phyloP scores from a whole-genome alignment of 2,888 invertebrate species.

The Branchellion lobata region DNA sequence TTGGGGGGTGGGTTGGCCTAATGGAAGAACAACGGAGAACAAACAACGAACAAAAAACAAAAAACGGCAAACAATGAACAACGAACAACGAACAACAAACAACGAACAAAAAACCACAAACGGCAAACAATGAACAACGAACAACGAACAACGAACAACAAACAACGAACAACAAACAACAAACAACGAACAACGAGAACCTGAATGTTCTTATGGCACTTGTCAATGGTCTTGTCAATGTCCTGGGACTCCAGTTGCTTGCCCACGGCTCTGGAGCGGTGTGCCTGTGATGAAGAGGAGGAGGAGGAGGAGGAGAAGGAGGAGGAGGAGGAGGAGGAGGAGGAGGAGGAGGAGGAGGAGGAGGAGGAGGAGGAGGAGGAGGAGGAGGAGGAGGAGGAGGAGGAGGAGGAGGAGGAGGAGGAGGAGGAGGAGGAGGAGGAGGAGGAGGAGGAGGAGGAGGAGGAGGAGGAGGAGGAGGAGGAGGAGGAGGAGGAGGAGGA shows the following conservation, averaged over 20 bases:
- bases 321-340: background rate
- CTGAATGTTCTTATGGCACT: constrained; percentile 72
- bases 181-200: constrained; percentile 48
- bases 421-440: background rate
- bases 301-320: background rate
- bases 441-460: background rate
- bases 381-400: background rate
- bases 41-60: no score
- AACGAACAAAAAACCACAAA: no score
- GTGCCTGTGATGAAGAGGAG: constrained; percentile 67
- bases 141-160: background rate
- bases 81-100: no score
- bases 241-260: constrained; percentile 78
- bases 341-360: background rate
- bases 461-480: background rate
- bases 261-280: constrained; percentile 77
- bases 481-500: background rate
- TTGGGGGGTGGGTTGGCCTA: no score
- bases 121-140: no score
- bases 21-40: no score
- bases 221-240: constrained; percentile 77
- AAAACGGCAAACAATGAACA: no score
- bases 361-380: background rate
- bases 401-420: background rate
- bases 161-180: background rate